Percentiles rank a stretch among this genome's conserved stretches.
These are phyloP conservation scores for Platysteira castanea DNA, from an alignment of 2,113 vertebrate species.

Conservation along the genomic window DNA sequence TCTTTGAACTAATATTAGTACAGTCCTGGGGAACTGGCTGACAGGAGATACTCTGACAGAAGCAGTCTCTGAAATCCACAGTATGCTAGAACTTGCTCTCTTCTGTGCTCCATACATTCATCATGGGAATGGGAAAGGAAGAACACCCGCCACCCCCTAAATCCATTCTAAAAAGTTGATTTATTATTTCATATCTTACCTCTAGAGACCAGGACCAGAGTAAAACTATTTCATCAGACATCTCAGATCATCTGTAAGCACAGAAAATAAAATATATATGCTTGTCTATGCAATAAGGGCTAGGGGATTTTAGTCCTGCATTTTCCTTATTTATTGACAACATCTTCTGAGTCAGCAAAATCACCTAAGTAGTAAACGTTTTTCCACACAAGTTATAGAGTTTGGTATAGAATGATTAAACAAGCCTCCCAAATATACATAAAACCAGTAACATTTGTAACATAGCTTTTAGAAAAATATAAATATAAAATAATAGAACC, in stretches of 20 bases:
- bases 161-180: background rate
- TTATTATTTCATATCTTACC: background rate
- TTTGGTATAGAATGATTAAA: background rate
- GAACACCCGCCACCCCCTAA: background rate
- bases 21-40: background rate
- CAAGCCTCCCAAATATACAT: background rate
- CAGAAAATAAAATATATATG: background rate
- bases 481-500: background rate
- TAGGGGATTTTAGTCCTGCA: background rate
- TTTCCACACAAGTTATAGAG: background rate
- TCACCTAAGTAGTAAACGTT: background rate
- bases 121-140: background rate
- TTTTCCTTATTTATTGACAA: background rate
- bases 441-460: background rate
- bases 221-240: background rate
- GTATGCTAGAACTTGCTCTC: background rate
- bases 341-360: background rate
- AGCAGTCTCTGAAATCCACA: background rate
- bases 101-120: background rate
- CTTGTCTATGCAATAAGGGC: background rate
- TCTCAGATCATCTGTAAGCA: background rate
- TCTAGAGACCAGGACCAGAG: background rate
- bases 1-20: constrained; percentile 40
- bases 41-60: background rate
- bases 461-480: background rate